Evolutionary conservation across 2,888 invertebrate genomes (phyloP), one percentile per base, ranked within the genome.

Genomic region (Sisyra terminalis): DNA sequence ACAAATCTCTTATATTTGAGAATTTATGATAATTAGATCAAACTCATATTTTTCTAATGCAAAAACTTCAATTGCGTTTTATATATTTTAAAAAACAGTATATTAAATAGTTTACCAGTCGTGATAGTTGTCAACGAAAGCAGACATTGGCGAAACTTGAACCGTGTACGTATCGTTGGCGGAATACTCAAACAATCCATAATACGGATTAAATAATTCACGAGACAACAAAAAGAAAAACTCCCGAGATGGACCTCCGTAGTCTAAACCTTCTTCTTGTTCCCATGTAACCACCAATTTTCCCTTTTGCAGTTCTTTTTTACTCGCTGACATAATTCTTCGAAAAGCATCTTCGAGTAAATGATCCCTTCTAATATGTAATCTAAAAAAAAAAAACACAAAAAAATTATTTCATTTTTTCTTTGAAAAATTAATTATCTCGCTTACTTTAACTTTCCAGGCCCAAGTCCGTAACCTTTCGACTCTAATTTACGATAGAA

Each of bases 91-190:
- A 30, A 30, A n/a, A 3, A 30, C 2, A 30, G 2, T n/a, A 30
- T n/a, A n/a, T 24, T 24, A 24, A 24, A 3, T 5, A 24, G 24
- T 13, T 61, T 54, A 82, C 93, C 96, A 96, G 62, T 94, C 92
- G 54, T 92, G 88, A 60, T 90, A 87, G 58, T 96, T 93, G 57
- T 96, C 94, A 14, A 96, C 94, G 57, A 94, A 94, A 1, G 90
- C 86, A 2, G 94, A 94, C 82, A 96, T 83, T 0, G 96, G 93
- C 17, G 88, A 88, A 46, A 89, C 83, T 64, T 89, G 88, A 15
- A 96, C 94, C 5, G 94, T 96, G 60, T 96, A 96, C 0, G 93
- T 93, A 57, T 97, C 94, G 58, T 93, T 93, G 38, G 94, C 94
- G 0, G 94, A 93, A 61, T 97, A 97, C 65, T 97, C 96, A 63